phyloP scores from a whole-genome alignment of 1,140 invertebrate species.

The Rhynchophorus ferrugineus region DNA sequence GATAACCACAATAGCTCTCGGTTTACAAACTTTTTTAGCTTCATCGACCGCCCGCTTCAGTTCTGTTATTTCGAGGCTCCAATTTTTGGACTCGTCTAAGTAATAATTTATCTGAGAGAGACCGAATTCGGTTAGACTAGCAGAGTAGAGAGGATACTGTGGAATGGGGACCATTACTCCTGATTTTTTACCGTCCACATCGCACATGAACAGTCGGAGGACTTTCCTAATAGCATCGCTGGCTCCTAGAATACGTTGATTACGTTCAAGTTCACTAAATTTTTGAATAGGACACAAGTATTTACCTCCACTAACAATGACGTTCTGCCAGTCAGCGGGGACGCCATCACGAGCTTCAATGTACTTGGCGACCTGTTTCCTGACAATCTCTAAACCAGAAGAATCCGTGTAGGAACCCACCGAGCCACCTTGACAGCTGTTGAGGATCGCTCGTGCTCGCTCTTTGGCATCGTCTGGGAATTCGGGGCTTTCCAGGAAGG shows the following conservation, averaged over 20 bases:
- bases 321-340: constrained; percentile 65
- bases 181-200: constrained; percentile 50
- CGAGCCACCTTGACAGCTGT: constrained; percentile 64
- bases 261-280: no score
- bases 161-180: constrained; percentile 95
- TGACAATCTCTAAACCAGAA: constrained; percentile 85
- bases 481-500: constrained; percentile 61
- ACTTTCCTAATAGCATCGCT: constrained; percentile 66
- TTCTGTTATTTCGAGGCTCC: constrained; percentile 77
- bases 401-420: constrained; percentile 92
- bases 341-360: constrained; percentile 80
- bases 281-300: neutral
- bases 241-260: constrained; percentile 51
- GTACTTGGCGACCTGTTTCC: constrained; percentile 83
- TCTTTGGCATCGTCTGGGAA: constrained; percentile 83
- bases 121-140: constrained; percentile 84
- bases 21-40: constrained; percentile 58
- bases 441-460: constrained; percentile 66
- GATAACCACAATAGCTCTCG: constrained; percentile 87
- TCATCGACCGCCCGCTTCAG: constrained; percentile 70
- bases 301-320: constrained; percentile 85
- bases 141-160: constrained; percentile 96
- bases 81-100: constrained; percentile 82
- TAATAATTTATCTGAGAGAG: constrained; percentile 84
- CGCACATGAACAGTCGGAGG: constrained; percentile 43